Evolutionary conservation across 92 coral and sea anemone genomes (phyloP), one percentile per base, ranked within the genome.

Genomic region (Zoanthus gigantus): DNA sequence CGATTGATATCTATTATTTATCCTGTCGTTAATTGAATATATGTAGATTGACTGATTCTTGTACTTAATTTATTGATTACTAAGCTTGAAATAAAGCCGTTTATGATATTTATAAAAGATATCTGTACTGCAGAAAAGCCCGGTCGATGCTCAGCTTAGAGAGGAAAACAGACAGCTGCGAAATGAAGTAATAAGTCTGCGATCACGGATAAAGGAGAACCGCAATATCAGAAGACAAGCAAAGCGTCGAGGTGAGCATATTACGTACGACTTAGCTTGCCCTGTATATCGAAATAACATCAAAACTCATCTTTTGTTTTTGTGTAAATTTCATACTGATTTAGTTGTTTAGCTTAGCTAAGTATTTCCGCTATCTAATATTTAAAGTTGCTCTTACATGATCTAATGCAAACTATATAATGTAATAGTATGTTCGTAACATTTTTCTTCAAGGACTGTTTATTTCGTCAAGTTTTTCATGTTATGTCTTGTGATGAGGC

Each of bases 121-220:
- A 68, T 29, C 16, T 68, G 37, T 68, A 18, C 45, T 68, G 73
- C 73, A 28, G 16, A 68, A 68, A 28, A 66, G 71, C n/a, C 37
- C 28, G 71, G 32, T 66, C 6, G 71, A 66, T 11, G 15, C 37
- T 68, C 42, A 68, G 45, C 17, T 28, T 30, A 29, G 73, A 68
- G 73, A 68, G 45, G 73, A 68, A 31, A 68, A 68, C 73, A 68
- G 73, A 30, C 73, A 31, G 46, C 73, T 68, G 37, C 45, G 73
- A 23, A 68, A 68, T 13, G 73, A 68, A 4, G 13, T 68, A 68
- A 68, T 68, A 29, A 31, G 73, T 30, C 73, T 68, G 73, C 73
- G 46, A 68, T 68, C 44, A 42, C 16, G 15, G 73, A 29, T 68
- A 68, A 68, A 68, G 44, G 45, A 68, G 73, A 68, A 68, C 16